phyloP scores from a whole-genome alignment of 2,797 vertebrate genomes.

The Denticeps clupeoides region DNA sequence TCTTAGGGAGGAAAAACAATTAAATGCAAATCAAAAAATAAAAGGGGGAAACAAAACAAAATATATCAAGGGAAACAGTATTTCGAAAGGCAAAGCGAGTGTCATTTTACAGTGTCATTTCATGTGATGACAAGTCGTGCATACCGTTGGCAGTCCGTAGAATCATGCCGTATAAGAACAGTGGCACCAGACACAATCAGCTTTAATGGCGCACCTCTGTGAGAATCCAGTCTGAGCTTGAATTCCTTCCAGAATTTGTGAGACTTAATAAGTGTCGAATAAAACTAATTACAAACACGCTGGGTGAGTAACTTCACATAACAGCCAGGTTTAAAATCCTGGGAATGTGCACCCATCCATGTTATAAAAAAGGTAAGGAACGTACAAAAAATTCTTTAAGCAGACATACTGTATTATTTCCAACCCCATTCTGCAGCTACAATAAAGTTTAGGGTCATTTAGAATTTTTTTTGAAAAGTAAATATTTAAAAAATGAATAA shows the following conservation, averaged over 20 bases:
- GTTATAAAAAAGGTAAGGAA: slow-evolving; percentile 23
- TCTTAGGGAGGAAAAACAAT: too few species aligned
- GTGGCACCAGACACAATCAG: slow-evolving; percentile 38
- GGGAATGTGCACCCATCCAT: slow-evolving; percentile 30
- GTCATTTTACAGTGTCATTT: neutral
- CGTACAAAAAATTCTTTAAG: slow-evolving; percentile 25
- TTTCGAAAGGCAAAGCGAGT: too few species aligned
- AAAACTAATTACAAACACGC: slow-evolving; percentile 46
- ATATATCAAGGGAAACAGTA: too few species aligned
- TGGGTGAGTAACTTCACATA: slow-evolving; percentile 12
- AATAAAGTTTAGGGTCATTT: too few species aligned
- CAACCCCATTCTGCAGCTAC: too few species aligned
- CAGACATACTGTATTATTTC: slow-evolving; percentile 11
- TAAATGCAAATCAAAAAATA: too few species aligned
- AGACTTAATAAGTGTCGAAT: slow-evolving; percentile 45
- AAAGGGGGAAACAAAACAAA: too few species aligned
- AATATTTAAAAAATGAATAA: too few species aligned
- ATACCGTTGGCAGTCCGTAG: slow-evolving; percentile 22
- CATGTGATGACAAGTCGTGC: slow-evolving; percentile 14
- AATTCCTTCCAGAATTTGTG: slow-evolving; percentile 33
- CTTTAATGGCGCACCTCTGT: slow-evolving; percentile 27
- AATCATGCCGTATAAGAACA: slow-evolving; percentile 33
- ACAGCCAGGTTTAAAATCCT: slow-evolving; percentile 24
- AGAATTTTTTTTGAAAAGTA: too few species aligned
- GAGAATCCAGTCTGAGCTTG: slow-evolving; percentile 32